Evolutionary conservation across 2,888 invertebrate species (phyloP), one percentile per base, ranked within the genome.

Genomic region (Cerastis leucographa): DNA sequence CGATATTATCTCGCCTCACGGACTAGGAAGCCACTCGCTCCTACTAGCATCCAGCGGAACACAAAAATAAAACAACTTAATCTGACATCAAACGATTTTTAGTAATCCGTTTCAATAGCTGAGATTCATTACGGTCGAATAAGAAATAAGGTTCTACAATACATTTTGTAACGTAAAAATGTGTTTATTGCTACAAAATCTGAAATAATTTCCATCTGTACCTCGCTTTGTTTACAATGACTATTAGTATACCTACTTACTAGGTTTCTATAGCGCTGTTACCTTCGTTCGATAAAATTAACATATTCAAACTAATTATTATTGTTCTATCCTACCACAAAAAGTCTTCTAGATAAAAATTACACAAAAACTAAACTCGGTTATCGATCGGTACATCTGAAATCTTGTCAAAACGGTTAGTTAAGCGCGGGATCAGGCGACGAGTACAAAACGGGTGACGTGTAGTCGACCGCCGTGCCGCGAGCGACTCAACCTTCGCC

Each of bases 371-470:
- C 87, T 67, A 81, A 84, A 79, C 79, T 83, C 79, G 80, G 89
- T 92, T 94, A 94, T 94, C 94, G 90, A 81, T 89, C 94, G 90
- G 84, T 90, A 90, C 92, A 95, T 96, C 95, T 92, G 85, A 93
- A 95, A 95, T 94, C 93, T 93, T 95, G 96, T 96, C 96, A 95
- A 95, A 96, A 95, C 95, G 96, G 95, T 96, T 96, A 96, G 95
- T 94, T 96, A 95, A 96, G 94, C 94, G 92, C 93, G 91, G 93
- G 94, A 95, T 96, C 94, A 95, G 92, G 91, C 94, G 94, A 94
- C 94, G 93, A 94, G 92, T 92, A 95, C 95, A 96, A 96, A 96
- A 95, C 94, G 94, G 94, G 90, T 91, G 94, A 93, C 93, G 91
- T 90, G 92, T 88, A 88, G 83, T 83, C 89, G 89, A 89, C 86